Evolutionary conservation across 2,797 vertebrate species (phyloP), one percentile per base, ranked within the genome.

Genomic region (Rhinoraja longicauda): DNA sequence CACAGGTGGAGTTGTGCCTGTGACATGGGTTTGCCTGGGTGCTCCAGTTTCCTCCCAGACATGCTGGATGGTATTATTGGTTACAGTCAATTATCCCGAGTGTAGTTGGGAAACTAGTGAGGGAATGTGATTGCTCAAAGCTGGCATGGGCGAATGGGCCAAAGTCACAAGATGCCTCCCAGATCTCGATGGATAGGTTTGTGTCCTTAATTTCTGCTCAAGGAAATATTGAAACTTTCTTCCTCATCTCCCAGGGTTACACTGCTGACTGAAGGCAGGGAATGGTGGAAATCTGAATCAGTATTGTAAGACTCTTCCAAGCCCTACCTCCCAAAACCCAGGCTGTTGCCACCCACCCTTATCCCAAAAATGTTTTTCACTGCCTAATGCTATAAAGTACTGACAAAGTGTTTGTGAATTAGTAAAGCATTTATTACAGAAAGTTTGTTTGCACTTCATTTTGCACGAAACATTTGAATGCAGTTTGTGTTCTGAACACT

Each of bases 371-470:
- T 5, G 19, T 4, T 24, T 76, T n/a, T 57, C 19, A 62, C 29
- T 62, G 82, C 26, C 57, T 29, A 7, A 13, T n/a, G 29, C 59
- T 64, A 88, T 29, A 62, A 86, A 26, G 9, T 53, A 57, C 53
- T 57, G 79, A 82, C 79, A 84, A 84, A 17, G 32, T 36, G 8
- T 88, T 67, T 19, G 29, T 29, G 82, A 86, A 86, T 88, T 88
- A 88, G 81, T 84, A 53, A 88, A 88, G 62, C 84, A 88, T 88
- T 88, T 88, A 64, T 88, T 88, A 62, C 84, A 88, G 57, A 57
- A 72, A 72, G 7, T 86, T 32, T 88, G n/a, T 88, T 64, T 88
- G 32, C 29, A 86, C 82, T 88, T 53, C 17, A 82, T 88, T 88
- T 64, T 88, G 21, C 32, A 88, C n/a, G 67, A 67, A 67, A 32